phyloP scores from a whole-genome alignment of 2,797 vertebrate genomes.

The Hydrocynus forskahlii region DNA sequence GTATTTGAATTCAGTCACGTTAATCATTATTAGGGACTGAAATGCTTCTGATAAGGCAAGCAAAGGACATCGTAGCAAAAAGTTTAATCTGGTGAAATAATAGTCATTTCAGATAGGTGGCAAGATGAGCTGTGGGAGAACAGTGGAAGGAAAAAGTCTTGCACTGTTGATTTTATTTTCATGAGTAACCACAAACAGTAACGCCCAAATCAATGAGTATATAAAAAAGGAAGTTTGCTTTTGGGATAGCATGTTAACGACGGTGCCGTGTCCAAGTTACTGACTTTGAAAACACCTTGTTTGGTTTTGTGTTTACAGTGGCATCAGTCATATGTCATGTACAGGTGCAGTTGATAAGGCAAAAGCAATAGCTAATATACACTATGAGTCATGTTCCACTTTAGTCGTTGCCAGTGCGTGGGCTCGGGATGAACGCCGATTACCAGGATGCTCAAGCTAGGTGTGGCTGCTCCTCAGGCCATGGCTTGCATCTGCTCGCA shows the following conservation, averaged over 20 bases:
- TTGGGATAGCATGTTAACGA: constrained; percentile 32
- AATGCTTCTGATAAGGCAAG: constrained; percentile 1
- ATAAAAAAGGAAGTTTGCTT: constrained; percentile 43
- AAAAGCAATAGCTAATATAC: constrained; percentile 27
- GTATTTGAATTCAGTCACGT: constrained; percentile 25
- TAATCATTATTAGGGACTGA: constrained; percentile 7
- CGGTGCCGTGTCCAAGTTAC: constrained; percentile 23
- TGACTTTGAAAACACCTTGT: constrained; percentile 39
- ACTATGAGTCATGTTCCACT: constrained; percentile 42
- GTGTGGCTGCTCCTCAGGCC: constrained; percentile 12
- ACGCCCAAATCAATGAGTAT: not conserved
- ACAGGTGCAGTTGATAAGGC: constrained; percentile 53
- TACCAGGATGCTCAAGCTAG: constrained; percentile 3
- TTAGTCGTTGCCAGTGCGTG: constrained; percentile 9
- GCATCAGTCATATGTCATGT: constrained; percentile 40
- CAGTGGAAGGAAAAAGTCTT: not conserved
- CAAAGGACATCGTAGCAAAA: not conserved
- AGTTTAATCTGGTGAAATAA: not conserved
- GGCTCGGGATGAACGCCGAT: constrained; percentile 12
- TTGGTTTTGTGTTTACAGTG: constrained; percentile 43
- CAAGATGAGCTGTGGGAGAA: constrained; percentile 16
- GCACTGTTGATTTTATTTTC: not conserved
- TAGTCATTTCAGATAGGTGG: not conserved
- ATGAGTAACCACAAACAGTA: constrained; percentile 6
- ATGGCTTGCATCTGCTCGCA: not conserved